These are phyloP conservation scores for Parnassius glacialis DNA, from an alignment of 2,888 invertebrate genomes.

Conservation along the genomic window DNA sequence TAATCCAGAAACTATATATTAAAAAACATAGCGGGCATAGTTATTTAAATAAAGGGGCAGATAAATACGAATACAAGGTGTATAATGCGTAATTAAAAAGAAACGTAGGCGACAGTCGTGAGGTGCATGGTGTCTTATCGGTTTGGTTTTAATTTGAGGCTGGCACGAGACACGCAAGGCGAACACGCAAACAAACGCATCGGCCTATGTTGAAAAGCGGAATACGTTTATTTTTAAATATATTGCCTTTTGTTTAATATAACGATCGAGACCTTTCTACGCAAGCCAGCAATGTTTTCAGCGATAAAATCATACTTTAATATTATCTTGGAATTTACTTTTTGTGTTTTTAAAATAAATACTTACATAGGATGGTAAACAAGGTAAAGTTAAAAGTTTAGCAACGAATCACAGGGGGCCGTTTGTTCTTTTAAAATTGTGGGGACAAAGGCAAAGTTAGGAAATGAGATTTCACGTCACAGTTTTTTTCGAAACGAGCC, in stretches of 20 bases:
- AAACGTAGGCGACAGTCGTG: slow-evolving; percentile 76
- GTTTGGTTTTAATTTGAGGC: slow-evolving; percentile 75
- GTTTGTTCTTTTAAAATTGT: slow-evolving; percentile 54
- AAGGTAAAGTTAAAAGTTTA: slow-evolving; percentile 18
- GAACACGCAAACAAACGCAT: slow-evolving; percentile 73
- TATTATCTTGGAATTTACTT: slow-evolving; percentile 22
- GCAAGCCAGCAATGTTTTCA: slow-evolving; percentile 11
- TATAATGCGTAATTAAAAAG: slow-evolving; percentile 79
- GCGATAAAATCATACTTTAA: slow-evolving; percentile 25
- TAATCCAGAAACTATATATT: too few species aligned
- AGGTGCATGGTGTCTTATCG: slow-evolving; percentile 76
- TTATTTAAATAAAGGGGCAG: slow-evolving; percentile 50
- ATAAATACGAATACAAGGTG: slow-evolving; percentile 49
- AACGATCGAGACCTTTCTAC: slow-evolving; percentile 24
- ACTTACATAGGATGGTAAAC: slow-evolving; percentile 10
- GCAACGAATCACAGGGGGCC: slow-evolving; percentile 43
- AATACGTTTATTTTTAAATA: slow-evolving; percentile 19
- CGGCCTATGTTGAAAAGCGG: slow-evolving; percentile 38
- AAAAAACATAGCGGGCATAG: neutral
- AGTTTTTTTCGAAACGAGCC: slow-evolving; percentile 63
- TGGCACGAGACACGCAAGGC: slow-evolving; percentile 74
- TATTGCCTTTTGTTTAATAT: slow-evolving; percentile 21
- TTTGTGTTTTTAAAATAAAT: slow-evolving; percentile 15
- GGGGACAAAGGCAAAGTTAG: slow-evolving; percentile 67
- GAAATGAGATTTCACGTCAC: slow-evolving; percentile 78